Evolutionary conservation across 2,888 invertebrate species (phyloP), one percentile per base, ranked within the genome.

Genomic region (Loripinus fragilis): DNA sequence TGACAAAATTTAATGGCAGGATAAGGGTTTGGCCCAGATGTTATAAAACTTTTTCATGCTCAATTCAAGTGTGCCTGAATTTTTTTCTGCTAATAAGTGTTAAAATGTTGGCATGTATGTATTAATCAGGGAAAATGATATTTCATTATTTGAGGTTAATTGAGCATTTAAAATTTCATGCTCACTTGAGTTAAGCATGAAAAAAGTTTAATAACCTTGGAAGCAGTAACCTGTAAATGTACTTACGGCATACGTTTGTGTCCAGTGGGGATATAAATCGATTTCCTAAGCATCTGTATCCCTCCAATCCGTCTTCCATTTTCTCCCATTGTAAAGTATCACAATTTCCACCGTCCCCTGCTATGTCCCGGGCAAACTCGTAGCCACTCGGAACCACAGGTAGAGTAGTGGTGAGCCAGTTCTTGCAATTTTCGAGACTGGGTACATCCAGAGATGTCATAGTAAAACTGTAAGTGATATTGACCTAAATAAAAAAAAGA

Each of bases 251-350:
- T n/a, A 23, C 0, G 20, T 55, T 52, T 0, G 0, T 33, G 28
- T 65, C 30, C 20, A 28, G 52, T 1, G 70, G 38, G 0, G 42
- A 68, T 28, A 45, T 35, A 60, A 28, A 77, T 17, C 52, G 52
- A 10, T 77, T 77, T 25, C 30, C 30, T 20, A 33, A 20, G 41
- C 81, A 81, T 45, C 25, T 64, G 8, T 30, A 55, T 1, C 41
- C 70, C 0, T 41, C 23, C 0, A 12, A 2, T 0, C 10, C 7
- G 17, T 67, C 50, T 0, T 25, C 5, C 33, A 78, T 75, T 10
- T 65, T 20, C 2, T 69, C 33, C 78, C 78, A 78, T n/a, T 28
- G 7, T 23, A 78, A 20, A 15, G 0, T 10, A 3, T 66, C 70
- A 45, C 78, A 78, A 0, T 25, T 28, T n/a, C 1, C 23, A 12